Conservation (phyloP, 2,888 invertebrate genomes). For the Cenopis cana region DNA sequence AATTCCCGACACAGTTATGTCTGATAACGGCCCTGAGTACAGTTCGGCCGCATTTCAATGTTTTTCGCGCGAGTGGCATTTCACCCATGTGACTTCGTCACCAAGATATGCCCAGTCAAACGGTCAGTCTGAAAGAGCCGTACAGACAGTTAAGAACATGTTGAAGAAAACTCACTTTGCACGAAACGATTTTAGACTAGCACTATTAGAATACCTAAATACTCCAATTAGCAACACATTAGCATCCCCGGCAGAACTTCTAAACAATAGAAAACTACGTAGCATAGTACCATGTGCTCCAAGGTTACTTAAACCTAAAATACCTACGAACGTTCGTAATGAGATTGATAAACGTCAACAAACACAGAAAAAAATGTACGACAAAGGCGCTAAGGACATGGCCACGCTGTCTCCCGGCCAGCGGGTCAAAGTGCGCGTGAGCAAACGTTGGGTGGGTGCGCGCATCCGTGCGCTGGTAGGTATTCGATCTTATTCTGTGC, state of each 20-base stretch:
- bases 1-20: too few relatives aligned
- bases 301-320: slow-evolving; percentile 13
- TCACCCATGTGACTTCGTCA: slow-evolving; percentile 45
- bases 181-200: slow-evolving; percentile 24
- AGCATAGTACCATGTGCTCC: not conserved
- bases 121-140: slow-evolving; percentile 47
- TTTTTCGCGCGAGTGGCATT: slow-evolving; percentile 47
- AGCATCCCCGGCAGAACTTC: slow-evolving; percentile 31
- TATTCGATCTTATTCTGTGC: not conserved
- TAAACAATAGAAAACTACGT: slow-evolving; percentile 31
- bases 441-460: slow-evolving; percentile 4
- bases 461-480: not conserved
- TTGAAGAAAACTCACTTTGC: slow-evolving; percentile 23
- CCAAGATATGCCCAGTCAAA: slow-evolving; percentile 45
- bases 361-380: slow-evolving; percentile 12
- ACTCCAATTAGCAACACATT: slow-evolving; percentile 25
- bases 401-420: slow-evolving; percentile 4
- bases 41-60: slow-evolving; percentile 31
- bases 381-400: slow-evolving; percentile 20
- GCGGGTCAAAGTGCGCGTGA: slow-evolving; percentile 22
- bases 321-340: slow-evolving; percentile 10
- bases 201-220: slow-evolving; percentile 27
- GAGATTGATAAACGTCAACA: slow-evolving; percentile 3
- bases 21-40: too few relatives aligned
- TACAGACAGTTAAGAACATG: slow-evolving; percentile 47